Evolutionary conservation across 2,797 vertebrate species (phyloP).

Genomic region (Sebastes oblongus): DNA sequence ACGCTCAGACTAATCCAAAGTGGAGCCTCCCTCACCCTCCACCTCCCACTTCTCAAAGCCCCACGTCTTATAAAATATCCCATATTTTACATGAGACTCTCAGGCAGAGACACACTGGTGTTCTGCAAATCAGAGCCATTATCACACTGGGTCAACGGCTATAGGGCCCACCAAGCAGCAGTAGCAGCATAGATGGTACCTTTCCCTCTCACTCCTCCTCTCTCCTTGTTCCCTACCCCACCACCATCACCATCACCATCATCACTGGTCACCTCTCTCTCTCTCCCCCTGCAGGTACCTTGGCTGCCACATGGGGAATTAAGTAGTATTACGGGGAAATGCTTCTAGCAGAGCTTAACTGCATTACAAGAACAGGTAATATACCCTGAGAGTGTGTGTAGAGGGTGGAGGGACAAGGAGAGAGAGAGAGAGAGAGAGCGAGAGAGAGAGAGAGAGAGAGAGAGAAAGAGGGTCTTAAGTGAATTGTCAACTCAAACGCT

Average conservation of each 20-base stretch:
- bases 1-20: slow-evolving; percentile 70
- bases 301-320: slow-evolving; percentile 93
- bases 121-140: slow-evolving; percentile 94
- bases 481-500: slow-evolving; percentile 91
- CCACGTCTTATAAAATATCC: slow-evolving; percentile 89
- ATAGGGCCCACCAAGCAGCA: slow-evolving; percentile 80
- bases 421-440: too few relatives aligned
- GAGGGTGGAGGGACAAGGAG: slow-evolving; percentile 28
- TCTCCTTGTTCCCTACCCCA: background rate
- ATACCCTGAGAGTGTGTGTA: slow-evolving; percentile 80
- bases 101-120: slow-evolving; percentile 85
- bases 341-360: slow-evolving; percentile 95
- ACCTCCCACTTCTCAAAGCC: slow-evolving; percentile 77
- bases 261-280: slow-evolving; percentile 3
- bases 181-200: slow-evolving; percentile 80
- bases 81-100: slow-evolving; percentile 93
- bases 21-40: slow-evolving; percentile 62
- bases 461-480: slow-evolving; percentile 83
- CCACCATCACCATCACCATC: background rate
- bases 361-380: slow-evolving; percentile 95
- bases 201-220: slow-evolving; percentile 18
- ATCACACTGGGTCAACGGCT: slow-evolving; percentile 88
- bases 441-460: background rate
- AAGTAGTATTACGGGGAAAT: slow-evolving; percentile 95
- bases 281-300: slow-evolving; percentile 82